Percentiles rank a stretch among this genome's conserved stretches.
Evolutionary conservation across 1,140 invertebrate species (phyloP).

Genomic region (Leptoteleia sp.): DNA sequence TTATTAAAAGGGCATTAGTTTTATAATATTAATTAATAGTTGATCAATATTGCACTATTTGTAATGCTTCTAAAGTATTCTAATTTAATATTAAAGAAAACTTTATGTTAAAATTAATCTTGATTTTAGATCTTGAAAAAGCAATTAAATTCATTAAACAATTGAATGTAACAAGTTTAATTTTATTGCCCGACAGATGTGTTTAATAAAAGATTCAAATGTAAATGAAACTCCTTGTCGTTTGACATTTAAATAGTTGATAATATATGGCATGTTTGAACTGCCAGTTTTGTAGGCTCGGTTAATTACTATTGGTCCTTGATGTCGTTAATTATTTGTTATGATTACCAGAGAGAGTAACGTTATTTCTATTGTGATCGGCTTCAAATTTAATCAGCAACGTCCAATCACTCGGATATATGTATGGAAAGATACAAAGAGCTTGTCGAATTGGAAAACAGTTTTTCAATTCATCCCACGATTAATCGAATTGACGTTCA

Average conservation of each 20-base stretch:
- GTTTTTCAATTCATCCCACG: conserved; percentile 15
- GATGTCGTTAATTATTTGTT: conserved; percentile 39
- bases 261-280: conserved; percentile 20
- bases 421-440: conserved; percentile 21
- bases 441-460: conserved; percentile 11
- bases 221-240: conserved; percentile 2
- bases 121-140: no score
- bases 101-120: no score
- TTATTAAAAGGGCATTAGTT: no score
- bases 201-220: conserved; percentile 5
- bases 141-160: no score
- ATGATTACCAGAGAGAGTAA: conserved; percentile 18
- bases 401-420: conserved; percentile 10
- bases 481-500: conserved; percentile 13
- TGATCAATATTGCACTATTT: no score
- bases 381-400: conserved; percentile 33
- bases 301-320: conserved; percentile 27
- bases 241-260: conserved; percentile 21
- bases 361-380: conserved; percentile 36
- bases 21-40: no score
- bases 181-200: no score
- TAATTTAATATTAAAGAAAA: no score
- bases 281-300: conserved; percentile 15
- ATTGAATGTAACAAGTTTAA: no score
- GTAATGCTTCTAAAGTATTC: no score